Conservation (phyloP, 2,888 invertebrate genomes). For the Koerneria pararmatus region DNA sequence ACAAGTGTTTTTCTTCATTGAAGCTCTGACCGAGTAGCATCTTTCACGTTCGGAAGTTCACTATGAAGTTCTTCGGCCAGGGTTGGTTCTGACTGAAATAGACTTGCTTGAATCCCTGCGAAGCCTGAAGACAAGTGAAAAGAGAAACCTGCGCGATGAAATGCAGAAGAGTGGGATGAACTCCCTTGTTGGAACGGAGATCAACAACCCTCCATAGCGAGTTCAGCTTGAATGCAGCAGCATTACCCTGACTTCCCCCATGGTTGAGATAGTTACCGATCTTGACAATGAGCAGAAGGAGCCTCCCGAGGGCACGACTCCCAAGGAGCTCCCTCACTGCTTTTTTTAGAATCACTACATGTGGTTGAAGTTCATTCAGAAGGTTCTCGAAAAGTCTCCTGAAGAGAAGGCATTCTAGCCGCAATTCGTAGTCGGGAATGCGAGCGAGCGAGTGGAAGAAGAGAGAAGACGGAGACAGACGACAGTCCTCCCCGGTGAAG, state of each 20-base stretch:
- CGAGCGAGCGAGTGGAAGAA: constrained; percentile 36
- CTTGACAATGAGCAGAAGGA: constrained; percentile 37
- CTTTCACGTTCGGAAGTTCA: too few species aligned
- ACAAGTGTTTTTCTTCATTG: too few species aligned
- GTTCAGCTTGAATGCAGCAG: constrained; percentile 41
- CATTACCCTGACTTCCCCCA: constrained; percentile 38
- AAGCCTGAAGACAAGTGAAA: too few species aligned
- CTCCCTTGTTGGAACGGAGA: too few species aligned
- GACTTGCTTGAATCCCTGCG: too few species aligned
- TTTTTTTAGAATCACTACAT: too few species aligned
- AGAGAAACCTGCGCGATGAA: too few species aligned
- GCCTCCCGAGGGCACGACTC: constrained; percentile 30
- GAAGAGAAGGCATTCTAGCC: constrained; percentile 23
- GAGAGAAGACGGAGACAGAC: constrained; percentile 31
- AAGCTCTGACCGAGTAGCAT: too few species aligned
- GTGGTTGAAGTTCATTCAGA: background rate
- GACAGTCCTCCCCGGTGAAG: constrained; percentile 33
- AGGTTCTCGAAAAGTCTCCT: background rate
- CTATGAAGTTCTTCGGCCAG: too few species aligned
- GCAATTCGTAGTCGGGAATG: constrained; percentile 34
- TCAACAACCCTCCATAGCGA: constrained; percentile 43
- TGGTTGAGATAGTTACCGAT: constrained; percentile 44
- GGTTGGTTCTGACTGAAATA: too few species aligned
- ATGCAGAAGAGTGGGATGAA: too few species aligned
- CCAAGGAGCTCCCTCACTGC: constrained; percentile 28